Evolutionary conservation across 2,797 vertebrate genomes (phyloP).

Genomic region (Paramormyrops hopkinsi): DNA sequence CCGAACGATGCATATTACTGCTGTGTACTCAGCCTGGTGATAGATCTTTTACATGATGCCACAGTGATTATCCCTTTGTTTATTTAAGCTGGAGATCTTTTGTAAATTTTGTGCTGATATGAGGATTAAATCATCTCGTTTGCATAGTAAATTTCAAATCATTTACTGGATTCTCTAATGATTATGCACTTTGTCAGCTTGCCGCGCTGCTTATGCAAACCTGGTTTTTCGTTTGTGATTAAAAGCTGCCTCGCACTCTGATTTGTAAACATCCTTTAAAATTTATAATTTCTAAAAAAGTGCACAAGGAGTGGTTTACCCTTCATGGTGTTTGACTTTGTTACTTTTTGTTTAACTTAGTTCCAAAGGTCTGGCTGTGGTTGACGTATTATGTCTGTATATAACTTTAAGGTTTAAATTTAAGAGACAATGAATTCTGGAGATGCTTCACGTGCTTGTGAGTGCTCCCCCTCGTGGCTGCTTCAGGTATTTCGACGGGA

Average conservation of each 20-base stretch:
- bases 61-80: neutral
- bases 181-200: neutral
- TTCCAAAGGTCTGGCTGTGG: neutral
- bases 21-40: too few species aligned
- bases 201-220: neutral
- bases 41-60: neutral
- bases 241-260: neutral
- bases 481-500: neutral
- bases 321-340: neutral
- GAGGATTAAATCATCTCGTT: neutral
- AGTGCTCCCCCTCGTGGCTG: slow-evolving; percentile 5
- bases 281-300: neutral
- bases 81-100: neutral
- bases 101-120: neutral
- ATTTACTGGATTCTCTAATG: neutral
- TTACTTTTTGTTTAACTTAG: neutral
- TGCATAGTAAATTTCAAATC: neutral
- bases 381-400: neutral
- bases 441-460: neutral
- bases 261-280: neutral
- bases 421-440: neutral
- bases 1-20: neutral
- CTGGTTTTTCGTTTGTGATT: neutral
- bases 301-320: neutral
- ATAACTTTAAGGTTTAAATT: neutral